Conservation (phyloP, 92 coral and sea anemone genomes). For the Epizoanthus rinbou region DNA sequence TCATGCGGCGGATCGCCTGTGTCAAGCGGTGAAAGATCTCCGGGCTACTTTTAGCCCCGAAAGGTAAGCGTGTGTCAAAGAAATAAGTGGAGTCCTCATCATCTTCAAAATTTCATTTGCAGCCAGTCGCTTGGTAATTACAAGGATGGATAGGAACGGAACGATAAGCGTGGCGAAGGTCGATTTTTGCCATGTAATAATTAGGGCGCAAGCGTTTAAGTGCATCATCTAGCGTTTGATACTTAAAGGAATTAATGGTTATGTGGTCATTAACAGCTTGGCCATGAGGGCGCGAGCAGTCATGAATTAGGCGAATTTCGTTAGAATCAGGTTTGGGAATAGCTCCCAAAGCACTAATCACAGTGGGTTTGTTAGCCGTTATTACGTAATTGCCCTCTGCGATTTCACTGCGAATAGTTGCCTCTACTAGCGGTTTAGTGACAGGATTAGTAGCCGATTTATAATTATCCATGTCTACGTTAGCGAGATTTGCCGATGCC, state of each 20-base stretch:
- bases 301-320: constrained; percentile 39
- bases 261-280: constrained; percentile 47
- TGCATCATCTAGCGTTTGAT: no score
- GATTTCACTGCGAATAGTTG: no score
- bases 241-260: no score
- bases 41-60: no score
- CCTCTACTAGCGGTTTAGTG: no score
- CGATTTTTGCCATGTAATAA: constrained; percentile 26
- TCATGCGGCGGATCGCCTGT: no score
- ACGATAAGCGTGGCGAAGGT: constrained; percentile 43
- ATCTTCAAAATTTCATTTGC: constrained; percentile 31
- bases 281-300: constrained; percentile 48
- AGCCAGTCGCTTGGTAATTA: constrained; percentile 34
- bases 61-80: neutral
- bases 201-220: neutral
- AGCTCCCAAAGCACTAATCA: constrained; percentile 51
- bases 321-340: constrained; percentile 45
- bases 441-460: no score
- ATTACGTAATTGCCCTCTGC: neutral
- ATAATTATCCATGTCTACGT: no score
- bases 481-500: no score
- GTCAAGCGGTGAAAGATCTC: no score
- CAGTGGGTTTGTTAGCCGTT: constrained; percentile 21
- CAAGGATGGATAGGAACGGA: constrained; percentile 42
- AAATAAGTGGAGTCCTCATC: constrained; percentile 31